These are phyloP conservation scores for Oostethus manadensis DNA, from an alignment of 2,113 vertebrate species.

Conservation along the genomic window DNA sequence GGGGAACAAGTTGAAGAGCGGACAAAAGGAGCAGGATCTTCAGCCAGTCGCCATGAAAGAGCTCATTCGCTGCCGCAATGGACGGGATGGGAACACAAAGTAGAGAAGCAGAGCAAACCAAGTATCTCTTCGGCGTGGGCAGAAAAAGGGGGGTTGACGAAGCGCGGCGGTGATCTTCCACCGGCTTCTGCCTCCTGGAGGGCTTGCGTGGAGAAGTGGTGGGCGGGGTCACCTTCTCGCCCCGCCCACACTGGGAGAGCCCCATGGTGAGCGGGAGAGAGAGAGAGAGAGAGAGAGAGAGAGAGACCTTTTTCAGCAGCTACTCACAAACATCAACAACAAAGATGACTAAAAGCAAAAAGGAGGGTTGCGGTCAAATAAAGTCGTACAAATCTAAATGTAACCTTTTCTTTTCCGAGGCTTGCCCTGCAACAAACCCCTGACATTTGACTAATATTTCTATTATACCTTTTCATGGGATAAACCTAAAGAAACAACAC, in stretches of 20 bases:
- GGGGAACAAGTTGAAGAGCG: slow-evolving; percentile 46
- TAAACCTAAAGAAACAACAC: too few species aligned
- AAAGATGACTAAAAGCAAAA: too few species aligned
- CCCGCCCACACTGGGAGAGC: slow-evolving; percentile 57
- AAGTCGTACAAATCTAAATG: too few species aligned
- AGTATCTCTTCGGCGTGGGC: neutral
- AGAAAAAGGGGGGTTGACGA: neutral
- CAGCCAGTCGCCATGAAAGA: slow-evolving; percentile 12
- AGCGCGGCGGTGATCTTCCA: neutral
- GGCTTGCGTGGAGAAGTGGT: slow-evolving; percentile 28
- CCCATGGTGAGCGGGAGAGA: slow-evolving; percentile 9
- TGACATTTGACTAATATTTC: too few species aligned
- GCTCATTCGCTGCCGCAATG: slow-evolving; percentile 20
- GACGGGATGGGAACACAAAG: neutral
- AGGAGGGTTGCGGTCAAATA: too few species aligned
- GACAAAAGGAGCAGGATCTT: slow-evolving; percentile 49
- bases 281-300: neutral
- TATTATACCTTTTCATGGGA: too few species aligned
- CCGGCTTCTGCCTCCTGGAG: slow-evolving; percentile 27
- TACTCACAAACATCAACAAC: too few species aligned
- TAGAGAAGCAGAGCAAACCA: neutral
- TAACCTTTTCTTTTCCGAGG: too few species aligned
- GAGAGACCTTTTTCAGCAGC: too few species aligned
- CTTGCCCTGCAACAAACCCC: too few species aligned
- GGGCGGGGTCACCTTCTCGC: slow-evolving; percentile 37